Evolutionary conservation across 2,888 invertebrate genomes (phyloP).

Genomic region (Drosophila histrio): DNA sequence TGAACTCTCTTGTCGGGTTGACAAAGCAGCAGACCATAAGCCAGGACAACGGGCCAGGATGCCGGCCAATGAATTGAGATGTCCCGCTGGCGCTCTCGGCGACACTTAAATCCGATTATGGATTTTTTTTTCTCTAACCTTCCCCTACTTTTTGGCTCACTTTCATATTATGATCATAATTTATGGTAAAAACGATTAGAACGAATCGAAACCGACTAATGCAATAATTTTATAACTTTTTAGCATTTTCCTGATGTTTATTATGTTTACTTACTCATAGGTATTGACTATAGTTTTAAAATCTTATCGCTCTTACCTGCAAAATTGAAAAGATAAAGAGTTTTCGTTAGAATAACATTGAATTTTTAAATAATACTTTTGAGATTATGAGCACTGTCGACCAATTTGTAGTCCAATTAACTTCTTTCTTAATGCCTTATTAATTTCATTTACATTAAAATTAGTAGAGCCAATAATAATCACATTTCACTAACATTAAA

Average conservation of each 20-base stretch:
- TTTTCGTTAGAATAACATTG: slow-evolving; percentile 6
- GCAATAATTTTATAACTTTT: slow-evolving; percentile 39
- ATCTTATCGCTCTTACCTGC: slow-evolving; percentile 60
- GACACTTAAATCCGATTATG: slow-evolving; percentile 70
- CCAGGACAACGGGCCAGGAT: slow-evolving; percentile 10
- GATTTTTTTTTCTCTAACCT: slow-evolving; percentile 35
- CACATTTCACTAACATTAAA: no score
- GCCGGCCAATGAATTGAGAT: slow-evolving; percentile 59
- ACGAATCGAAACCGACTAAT: slow-evolving; percentile 9
- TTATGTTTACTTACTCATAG: slow-evolving; percentile 13
- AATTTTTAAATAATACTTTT: no score
- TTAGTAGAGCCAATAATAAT: no score
- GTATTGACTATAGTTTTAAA: slow-evolving; percentile 2
- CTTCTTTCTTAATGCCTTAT: no score
- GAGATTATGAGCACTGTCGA: no score
- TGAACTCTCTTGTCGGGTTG: slow-evolving; percentile 24
- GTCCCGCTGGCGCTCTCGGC: slow-evolving; percentile 67
- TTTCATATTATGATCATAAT: slow-evolving; percentile 60
- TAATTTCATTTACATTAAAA: no score
- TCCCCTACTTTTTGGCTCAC: slow-evolving; percentile 27
- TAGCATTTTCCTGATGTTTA: slow-evolving; percentile 5
- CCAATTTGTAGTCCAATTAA: no score
- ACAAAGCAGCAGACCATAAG: slow-evolving; percentile 13
- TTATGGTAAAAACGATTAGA: slow-evolving; percentile 69
- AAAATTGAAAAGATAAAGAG: slow-evolving; percentile 20